Percentiles rank a stretch among this genome's conserved stretches.
Evolutionary conservation across 2,113 vertebrate genomes (phyloP).

Genomic region (Spea bombifrons): DNA sequence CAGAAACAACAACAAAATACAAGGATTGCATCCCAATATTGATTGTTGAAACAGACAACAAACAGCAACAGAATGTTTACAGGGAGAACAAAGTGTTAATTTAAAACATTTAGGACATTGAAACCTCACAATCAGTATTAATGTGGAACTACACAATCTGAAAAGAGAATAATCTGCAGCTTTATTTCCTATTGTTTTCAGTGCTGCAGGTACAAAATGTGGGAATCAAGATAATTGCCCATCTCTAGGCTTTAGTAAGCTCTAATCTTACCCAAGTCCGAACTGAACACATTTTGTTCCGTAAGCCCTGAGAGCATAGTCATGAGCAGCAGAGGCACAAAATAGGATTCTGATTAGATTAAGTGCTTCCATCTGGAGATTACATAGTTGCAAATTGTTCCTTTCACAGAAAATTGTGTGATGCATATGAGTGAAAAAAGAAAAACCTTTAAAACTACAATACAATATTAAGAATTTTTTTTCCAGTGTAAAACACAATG

Average conservation of each 20-base stretch:
- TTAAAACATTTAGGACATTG: neutral
- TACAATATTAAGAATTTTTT: neutral
- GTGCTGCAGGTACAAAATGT: constrained; percentile 43
- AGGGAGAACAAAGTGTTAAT: neutral
- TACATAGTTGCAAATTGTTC: constrained; percentile 47
- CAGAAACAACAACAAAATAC: neutral
- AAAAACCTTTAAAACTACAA: constrained; percentile 23
- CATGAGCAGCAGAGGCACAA: constrained; percentile 45
- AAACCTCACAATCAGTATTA: constrained; percentile 4
- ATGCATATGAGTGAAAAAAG: constrained; percentile 24
- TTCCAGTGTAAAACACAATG: neutral
- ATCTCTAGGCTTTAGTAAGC: constrained; percentile 33
- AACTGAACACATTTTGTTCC: constrained; percentile 44
- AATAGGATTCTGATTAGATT: constrained; percentile 49
- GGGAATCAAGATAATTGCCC: constrained; percentile 42
- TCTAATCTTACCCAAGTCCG: constrained; percentile 43
- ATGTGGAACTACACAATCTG: neutral
- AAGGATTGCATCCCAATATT: neutral
- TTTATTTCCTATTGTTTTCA: constrained; percentile 41
- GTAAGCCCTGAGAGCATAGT: constrained; percentile 44
- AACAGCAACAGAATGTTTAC: neutral
- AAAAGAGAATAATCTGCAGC: constrained; percentile 14
- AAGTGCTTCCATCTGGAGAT: constrained; percentile 48
- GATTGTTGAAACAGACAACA: too few relatives aligned
- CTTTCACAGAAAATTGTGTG: constrained; percentile 37